phyloP scores from a whole-genome alignment of 2,888 invertebrate genomes.

The Chesias legatella region DNA sequence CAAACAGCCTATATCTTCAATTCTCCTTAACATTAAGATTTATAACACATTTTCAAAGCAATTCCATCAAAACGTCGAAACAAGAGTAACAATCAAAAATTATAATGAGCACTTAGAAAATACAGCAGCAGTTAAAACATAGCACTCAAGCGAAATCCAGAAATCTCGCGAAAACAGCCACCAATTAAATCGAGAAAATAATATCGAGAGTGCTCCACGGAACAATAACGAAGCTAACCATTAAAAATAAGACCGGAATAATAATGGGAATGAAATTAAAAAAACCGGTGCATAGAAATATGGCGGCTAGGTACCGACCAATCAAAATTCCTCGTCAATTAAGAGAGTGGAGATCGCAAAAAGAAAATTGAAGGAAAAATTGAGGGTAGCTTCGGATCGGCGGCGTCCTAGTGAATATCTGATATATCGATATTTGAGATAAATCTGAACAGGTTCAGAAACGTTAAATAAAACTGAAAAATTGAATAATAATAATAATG shows the following conservation, averaged over 20 bases:
- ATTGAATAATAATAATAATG: no score
- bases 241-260: slow-evolving; percentile 77
- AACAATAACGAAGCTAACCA: slow-evolving; percentile 76
- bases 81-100: slow-evolving; percentile 41
- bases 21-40: no score
- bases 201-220: slow-evolving; percentile 59
- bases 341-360: slow-evolving; percentile 76
- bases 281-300: slow-evolving; percentile 74
- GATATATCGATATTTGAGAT: no score
- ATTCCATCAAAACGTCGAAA: slow-evolving; percentile 12
- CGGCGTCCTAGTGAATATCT: slow-evolving; percentile 23
- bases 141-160: slow-evolving; percentile 38
- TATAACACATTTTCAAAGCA: neutral
- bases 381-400: slow-evolving; percentile 61
- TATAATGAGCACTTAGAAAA: slow-evolving; percentile 32
- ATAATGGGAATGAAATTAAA: slow-evolving; percentile 66
- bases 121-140: slow-evolving; percentile 43
- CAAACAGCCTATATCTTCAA: no score
- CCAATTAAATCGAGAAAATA: slow-evolving; percentile 71
- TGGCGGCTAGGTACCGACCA: slow-evolving; percentile 64
- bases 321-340: slow-evolving; percentile 80
- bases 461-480: no score
- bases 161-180: slow-evolving; percentile 46
- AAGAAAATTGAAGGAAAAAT: slow-evolving; percentile 78
- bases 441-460: no score